phyloP scores from a whole-genome alignment of 1,140 invertebrate genomes.

The Rhizoglyphus robini region DNA sequence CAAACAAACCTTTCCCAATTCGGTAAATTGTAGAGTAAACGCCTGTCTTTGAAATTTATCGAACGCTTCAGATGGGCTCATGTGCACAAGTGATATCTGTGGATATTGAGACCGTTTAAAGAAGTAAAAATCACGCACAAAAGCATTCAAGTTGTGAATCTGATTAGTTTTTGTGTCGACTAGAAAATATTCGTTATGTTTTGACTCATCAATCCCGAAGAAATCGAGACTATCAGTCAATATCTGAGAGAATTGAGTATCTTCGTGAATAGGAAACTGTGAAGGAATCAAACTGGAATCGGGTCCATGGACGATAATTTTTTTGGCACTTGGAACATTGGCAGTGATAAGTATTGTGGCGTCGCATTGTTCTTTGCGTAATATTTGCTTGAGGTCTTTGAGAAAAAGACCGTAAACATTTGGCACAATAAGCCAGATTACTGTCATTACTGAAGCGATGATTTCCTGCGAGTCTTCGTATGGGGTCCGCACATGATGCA shows the following conservation, averaged over 20 bases:
- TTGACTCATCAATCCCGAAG: slow-evolving; percentile 83
- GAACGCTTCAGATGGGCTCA: slow-evolving; percentile 80
- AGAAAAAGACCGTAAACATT: slow-evolving; percentile 98
- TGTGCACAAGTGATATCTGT: slow-evolving; percentile 81
- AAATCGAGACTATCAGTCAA: slow-evolving; percentile 90
- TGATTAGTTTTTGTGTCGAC: slow-evolving; percentile 95
- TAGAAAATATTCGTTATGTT: slow-evolving; percentile 79
- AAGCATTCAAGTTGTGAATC: slow-evolving; percentile 82
- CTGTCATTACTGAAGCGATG: slow-evolving; percentile 80
- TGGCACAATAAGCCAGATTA: slow-evolving; percentile 90
- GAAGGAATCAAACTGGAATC: slow-evolving; percentile 89
- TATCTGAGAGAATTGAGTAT: slow-evolving; percentile 93
- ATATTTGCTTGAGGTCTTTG: slow-evolving; percentile 96
- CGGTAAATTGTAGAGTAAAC: slow-evolving; percentile 83
- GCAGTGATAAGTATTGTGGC: slow-evolving; percentile 88
- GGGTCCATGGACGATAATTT: slow-evolving; percentile 91
- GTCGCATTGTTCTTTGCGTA: slow-evolving; percentile 97
- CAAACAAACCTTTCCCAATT: slow-evolving; percentile 70
- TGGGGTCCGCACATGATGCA: slow-evolving; percentile 93
- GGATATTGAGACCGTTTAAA: slow-evolving; percentile 97
- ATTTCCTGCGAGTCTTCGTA: slow-evolving; percentile 83
- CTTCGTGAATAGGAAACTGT: slow-evolving; percentile 95
- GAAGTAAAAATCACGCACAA: slow-evolving; percentile 95
- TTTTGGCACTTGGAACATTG: slow-evolving; percentile 96
- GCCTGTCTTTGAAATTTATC: slow-evolving; percentile 82